Evolutionary conservation across 1,140 invertebrate species (phyloP), one percentile per base, ranked within the genome.

Genomic region (Drosophila pallidifrons): DNA sequence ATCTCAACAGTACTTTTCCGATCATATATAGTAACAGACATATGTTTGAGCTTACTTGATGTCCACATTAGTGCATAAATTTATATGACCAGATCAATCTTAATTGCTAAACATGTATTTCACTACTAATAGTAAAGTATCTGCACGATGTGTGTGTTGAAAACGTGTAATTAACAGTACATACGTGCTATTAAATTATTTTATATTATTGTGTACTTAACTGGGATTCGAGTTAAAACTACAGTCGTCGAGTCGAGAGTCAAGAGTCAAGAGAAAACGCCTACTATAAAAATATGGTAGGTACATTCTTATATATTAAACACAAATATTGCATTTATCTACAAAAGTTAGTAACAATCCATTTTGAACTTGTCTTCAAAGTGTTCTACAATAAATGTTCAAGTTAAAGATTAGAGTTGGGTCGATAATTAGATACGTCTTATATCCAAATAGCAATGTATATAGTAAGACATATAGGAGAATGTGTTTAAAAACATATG

Each of bases 91-190:
- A 10, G 47, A 52, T 83, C 63, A 72, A 32, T 32, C 85, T 88
- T 88, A 87, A 5, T 10, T 8, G 16, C 81, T 79, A 81, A 59
- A 78, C 85, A 81, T 74, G 71, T 88, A 82, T 81, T 61, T 71
- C 52, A 72, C 83, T 67, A 85, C 66, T 47, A 63, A 47, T 79
- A 88, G 76, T 81, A 89, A 89, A 88, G 81, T 85, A 88, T 89
- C 75, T 83, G 78, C 81, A 71, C 78, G 83, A 73, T 88, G 79
- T 57, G 46, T 76, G 35, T 65, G 82, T 87, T 80, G 82, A 87
- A 87, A 87, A 86, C 82, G 82, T 87, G 65, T 87, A 87, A 80
- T 88, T 82, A 87, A 87, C 82, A 88, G 69, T 87, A 79, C 75
- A 68, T 87, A 79, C 71, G 69, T 77, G 75, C 80, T 88, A 85